Conservation (phyloP, 2,888 invertebrate genomes). For the Polia nebulosa region DNA sequence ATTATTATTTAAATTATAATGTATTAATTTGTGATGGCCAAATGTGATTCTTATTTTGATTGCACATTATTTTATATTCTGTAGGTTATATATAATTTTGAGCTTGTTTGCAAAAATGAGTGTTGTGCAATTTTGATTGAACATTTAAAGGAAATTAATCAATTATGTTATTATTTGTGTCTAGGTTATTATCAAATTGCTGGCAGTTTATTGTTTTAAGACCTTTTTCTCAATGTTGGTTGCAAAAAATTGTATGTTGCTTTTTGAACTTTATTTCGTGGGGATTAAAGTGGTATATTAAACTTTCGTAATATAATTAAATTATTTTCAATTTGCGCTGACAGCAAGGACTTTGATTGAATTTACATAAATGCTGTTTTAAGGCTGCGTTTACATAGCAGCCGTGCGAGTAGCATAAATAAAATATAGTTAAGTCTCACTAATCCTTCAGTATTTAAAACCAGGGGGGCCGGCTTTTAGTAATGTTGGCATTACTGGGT, state of each 20-base stretch:
- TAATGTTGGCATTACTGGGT: neutral
- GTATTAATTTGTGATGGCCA: constrained; percentile 14
- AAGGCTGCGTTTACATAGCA: constrained; percentile 1
- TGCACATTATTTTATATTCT: neutral
- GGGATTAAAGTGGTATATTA: neutral
- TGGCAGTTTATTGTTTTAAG: constrained; percentile 26
- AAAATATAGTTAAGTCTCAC: too few species aligned
- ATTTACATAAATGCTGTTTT: too few species aligned
- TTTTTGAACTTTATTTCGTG: constrained; percentile 15
- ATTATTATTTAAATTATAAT: constrained; percentile 9
- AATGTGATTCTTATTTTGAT: constrained; percentile 17
- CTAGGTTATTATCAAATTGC: constrained; percentile 49
- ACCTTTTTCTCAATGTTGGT: constrained; percentile 13
- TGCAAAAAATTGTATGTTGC: neutral
- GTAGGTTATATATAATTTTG: constrained; percentile 7
- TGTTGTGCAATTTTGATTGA: constrained; percentile 42
- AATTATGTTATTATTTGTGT: constrained; percentile 44
- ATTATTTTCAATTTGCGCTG: neutral
- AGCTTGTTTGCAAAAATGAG: constrained; percentile 25
- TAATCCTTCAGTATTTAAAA: too few species aligned
- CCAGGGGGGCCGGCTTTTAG: too few species aligned
- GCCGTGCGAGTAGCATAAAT: too few species aligned
- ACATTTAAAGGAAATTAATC: constrained; percentile 27
- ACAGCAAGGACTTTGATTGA: constrained; percentile 11
- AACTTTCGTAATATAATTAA: constrained; percentile 1